Evolutionary conservation across 2,888 invertebrate species (phyloP).

Genomic region (Loripinus fragilis): DNA sequence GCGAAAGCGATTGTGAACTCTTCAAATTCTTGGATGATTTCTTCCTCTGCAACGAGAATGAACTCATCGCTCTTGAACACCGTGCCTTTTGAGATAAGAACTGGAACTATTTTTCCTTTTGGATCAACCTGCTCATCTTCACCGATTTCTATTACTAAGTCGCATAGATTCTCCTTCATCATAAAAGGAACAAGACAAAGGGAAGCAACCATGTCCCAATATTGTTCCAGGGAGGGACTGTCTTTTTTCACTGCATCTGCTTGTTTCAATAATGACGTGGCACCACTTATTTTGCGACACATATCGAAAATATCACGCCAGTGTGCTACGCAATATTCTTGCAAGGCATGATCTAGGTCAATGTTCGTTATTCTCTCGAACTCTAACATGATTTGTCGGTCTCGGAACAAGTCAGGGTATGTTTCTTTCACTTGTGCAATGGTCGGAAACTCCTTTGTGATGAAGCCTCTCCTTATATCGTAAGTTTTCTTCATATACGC

Average conservation of each 20-base stretch:
- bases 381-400: slow-evolving; percentile 75
- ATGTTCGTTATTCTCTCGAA: slow-evolving; percentile 77
- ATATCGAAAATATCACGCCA: slow-evolving; percentile 74
- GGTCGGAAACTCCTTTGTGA: slow-evolving; percentile 76
- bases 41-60: slow-evolving; percentile 77
- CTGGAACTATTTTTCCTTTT: slow-evolving; percentile 78
- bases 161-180: slow-evolving; percentile 76
- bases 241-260: slow-evolving; percentile 77
- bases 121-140: slow-evolving; percentile 76
- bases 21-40: slow-evolving; percentile 78
- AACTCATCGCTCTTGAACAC: slow-evolving; percentile 79
- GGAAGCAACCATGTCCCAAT: slow-evolving; percentile 80
- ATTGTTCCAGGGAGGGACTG: slow-evolving; percentile 74
- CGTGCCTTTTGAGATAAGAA: slow-evolving; percentile 76
- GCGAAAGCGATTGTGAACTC: slow-evolving; percentile 80
- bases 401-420: slow-evolving; percentile 76
- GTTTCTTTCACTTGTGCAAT: slow-evolving; percentile 74
- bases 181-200: slow-evolving; percentile 76
- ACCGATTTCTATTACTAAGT: slow-evolving; percentile 76
- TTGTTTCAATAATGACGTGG: slow-evolving; percentile 71
- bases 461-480: slow-evolving; percentile 74
- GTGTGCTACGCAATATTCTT: slow-evolving; percentile 78
- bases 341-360: slow-evolving; percentile 78
- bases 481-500: slow-evolving; percentile 76
- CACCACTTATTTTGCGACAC: slow-evolving; percentile 69